Conservation (phyloP, 2,113 vertebrate genomes). For the Petaurus breviceps region DNA sequence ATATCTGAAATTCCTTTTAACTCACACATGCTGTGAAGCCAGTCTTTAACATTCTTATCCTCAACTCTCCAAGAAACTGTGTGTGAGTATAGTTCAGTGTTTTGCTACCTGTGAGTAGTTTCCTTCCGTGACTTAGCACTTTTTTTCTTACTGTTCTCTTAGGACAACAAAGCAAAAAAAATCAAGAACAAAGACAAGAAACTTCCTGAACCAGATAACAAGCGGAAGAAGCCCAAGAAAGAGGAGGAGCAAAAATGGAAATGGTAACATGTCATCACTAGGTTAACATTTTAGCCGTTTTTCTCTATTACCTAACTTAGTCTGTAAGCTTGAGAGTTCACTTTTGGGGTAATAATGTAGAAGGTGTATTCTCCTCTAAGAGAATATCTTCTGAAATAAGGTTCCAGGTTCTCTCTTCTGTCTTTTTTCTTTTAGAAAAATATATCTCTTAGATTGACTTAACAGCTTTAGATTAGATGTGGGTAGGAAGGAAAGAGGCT, state of each 20-base stretch:
- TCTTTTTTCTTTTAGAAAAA: not conserved
- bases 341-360: not conserved
- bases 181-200: conserved; percentile 92
- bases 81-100: not conserved
- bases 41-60: not conserved
- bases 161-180: conserved; percentile 94
- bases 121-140: not conserved
- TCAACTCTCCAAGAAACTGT: not conserved
- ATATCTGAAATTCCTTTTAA: not conserved
- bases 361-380: not conserved
- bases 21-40: not conserved
- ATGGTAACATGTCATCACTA: conserved; percentile 87
- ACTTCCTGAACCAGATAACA: conserved; percentile 86
- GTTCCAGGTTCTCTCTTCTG: not conserved
- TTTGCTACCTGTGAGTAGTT: not conserved
- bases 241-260: conserved; percentile 98
- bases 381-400: conserved; percentile 47
- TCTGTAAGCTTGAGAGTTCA: not conserved
- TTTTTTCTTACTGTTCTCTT: conserved; percentile 30
- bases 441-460: not conserved
- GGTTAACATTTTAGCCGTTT: conserved; percentile 52
- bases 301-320: conserved; percentile 31
- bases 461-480: not conserved
- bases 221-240: conserved; percentile 94
- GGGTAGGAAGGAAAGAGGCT: not conserved